A percentile compares a stretch with the other conserved stretches of the same genome.
Evolutionary conservation across 2,888 invertebrate genomes (phyloP).

Genomic region (Gortyna flavago): DNA sequence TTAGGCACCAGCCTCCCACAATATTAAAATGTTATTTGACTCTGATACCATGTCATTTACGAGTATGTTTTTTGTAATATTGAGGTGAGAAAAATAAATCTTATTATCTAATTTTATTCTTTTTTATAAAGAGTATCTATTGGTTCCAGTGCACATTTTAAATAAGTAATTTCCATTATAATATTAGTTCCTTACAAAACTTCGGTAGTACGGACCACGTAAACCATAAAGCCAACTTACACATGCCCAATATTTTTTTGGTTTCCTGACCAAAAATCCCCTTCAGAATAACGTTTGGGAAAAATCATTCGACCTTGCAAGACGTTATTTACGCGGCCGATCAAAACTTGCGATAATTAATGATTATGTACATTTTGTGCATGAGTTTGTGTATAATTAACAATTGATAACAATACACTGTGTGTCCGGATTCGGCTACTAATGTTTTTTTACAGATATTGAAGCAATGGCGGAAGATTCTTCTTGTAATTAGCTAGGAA

Average conservation of each 20-base stretch:
- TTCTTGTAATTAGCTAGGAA: conserved; percentile 34
- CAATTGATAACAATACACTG: conserved; percentile 48
- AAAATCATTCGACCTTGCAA: conserved; percentile 51
- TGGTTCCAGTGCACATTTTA: not conserved
- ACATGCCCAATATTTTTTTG: conserved; percentile 27
- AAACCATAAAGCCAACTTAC: not conserved
- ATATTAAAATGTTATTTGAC: too few relatives aligned
- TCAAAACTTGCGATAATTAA: conserved; percentile 44
- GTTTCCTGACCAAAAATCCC: conserved; percentile 41
- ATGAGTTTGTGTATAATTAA: conserved; percentile 54
- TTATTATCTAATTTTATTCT: too few relatives aligned
- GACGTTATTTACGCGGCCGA: conserved; percentile 46
- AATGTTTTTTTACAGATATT: conserved; percentile 11
- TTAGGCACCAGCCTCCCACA: too few relatives aligned
- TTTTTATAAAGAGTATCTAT: not conserved
- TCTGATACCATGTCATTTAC: too few relatives aligned
- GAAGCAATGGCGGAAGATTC: conserved; percentile 27
- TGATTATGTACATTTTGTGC: conserved; percentile 46
- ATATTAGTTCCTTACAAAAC: not conserved
- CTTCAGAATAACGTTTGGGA: conserved; percentile 46
- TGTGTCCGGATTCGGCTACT: conserved; percentile 35
- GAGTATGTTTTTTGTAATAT: too few relatives aligned
- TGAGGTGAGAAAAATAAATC: too few relatives aligned
- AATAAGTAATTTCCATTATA: not conserved
- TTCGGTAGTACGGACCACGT: not conserved